Base-by-base conservation (phyloP, 2,113 vertebrate species). In the Sinocyclocheilus rhinocerous region DNA sequence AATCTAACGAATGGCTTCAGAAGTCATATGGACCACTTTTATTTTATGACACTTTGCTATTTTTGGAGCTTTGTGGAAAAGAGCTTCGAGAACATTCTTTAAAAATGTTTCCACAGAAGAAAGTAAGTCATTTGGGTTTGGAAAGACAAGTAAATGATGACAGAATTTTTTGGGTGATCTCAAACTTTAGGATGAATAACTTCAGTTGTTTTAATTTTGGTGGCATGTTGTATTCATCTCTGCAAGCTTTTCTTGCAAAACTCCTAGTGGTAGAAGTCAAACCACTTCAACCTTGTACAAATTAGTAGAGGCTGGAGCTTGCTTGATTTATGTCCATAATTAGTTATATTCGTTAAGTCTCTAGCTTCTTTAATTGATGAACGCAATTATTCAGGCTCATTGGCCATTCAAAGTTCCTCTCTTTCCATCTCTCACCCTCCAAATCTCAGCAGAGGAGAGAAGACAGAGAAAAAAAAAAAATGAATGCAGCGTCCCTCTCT, bases 271-370 rank as follows among this genome's bases (percentile, higher is more conserved):
- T 76, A 50, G 11, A 76, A 76, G 72, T 76, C 72, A 61, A 52
- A 20, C 26, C 57, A 22, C 59, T 78, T 67, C 70, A 29, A 65
- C 63, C 67, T 86, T 55, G 73, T 80, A 76, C 50, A 57, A 81
- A 57, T 55, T 70, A 76, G 29, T 45, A 22, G 12, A 48, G 24
- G 45, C 55, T 29, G 11, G 33, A 13, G 36, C 73, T 65, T 76
- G 81, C 84, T 69, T 90, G 90, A 90, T 90, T 91, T 91, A 90
- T 86, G 88, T 59, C 72, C 3, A 18, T 87, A 90, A 90, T 90
- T 88, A 90, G 79, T 76, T 50, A 86, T 52, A 75, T 87, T 89
- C 84, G 85, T 89, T 88, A 88, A 79, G 61, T 85, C 81, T 87
- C 59, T 75, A 55, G 20, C 67, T 87, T 86, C 72, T 86, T 88